Evolutionary conservation across 1,140 invertebrate genomes (phyloP).

Genomic region (Halesus radiatus): DNA sequence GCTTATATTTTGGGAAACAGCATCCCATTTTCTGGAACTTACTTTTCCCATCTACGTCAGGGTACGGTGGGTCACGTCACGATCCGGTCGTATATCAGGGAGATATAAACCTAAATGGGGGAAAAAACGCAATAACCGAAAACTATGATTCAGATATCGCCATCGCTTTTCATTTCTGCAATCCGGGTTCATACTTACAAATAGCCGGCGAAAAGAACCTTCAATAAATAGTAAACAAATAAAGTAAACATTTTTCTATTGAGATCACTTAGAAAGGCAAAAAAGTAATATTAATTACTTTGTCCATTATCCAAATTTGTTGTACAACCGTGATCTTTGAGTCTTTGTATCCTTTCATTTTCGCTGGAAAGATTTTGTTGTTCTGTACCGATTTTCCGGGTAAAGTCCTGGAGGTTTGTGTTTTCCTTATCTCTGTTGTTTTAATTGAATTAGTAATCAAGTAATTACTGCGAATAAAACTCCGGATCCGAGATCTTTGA

Average conservation of each 20-base stretch:
- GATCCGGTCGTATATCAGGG: slow-evolving; percentile 44
- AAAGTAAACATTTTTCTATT: not conserved
- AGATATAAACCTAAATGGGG: slow-evolving; percentile 30
- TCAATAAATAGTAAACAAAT: not conserved
- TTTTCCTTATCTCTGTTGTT: too few relatives aligned
- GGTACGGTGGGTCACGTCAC: slow-evolving; percentile 39
- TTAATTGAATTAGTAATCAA: too few relatives aligned
- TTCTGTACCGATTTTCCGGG: too few relatives aligned
- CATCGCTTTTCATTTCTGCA: slow-evolving; percentile 40
- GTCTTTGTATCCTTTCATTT: too few relatives aligned
- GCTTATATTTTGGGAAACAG: slow-evolving; percentile 37
- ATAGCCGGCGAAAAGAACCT: not conserved
- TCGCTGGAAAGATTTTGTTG: too few relatives aligned
- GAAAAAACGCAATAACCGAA: slow-evolving; percentile 46
- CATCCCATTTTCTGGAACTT: slow-evolving; percentile 30
- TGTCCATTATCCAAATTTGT: too few relatives aligned
- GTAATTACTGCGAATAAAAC: too few relatives aligned
- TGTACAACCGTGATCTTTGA: too few relatives aligned
- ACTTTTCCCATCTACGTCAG: slow-evolving; percentile 19
- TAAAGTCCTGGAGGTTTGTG: too few relatives aligned
- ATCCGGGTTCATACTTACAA: not conserved
- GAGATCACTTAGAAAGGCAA: too few relatives aligned
- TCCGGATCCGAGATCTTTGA: too few relatives aligned
- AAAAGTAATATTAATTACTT: too few relatives aligned
- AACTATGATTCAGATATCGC: slow-evolving; percentile 45